A percentile compares a stretch with the other conserved stretches of the same genome.
These are phyloP conservation scores for Amphipyra tragopoginis DNA, from an alignment of 2,888 invertebrate genomes.

Conservation along the genomic window DNA sequence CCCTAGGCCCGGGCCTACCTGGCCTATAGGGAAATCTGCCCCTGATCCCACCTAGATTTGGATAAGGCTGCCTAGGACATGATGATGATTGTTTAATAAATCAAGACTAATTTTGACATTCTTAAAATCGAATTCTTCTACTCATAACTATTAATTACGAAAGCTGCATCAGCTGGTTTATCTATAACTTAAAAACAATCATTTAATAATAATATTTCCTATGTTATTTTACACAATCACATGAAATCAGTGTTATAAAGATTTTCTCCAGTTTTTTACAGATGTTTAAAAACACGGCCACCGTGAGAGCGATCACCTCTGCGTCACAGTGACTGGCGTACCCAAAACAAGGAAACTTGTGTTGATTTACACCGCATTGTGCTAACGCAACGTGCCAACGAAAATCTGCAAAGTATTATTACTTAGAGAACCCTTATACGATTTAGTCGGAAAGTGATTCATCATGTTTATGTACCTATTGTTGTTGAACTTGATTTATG, in stretches of 20 bases:
- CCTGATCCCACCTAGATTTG: too few relatives aligned
- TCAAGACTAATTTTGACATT: too few relatives aligned
- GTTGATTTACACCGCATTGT: slow-evolving; percentile 63
- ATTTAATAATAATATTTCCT: neutral
- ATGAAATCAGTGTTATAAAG: slow-evolving; percentile 1
- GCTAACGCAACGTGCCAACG: slow-evolving; percentile 18
- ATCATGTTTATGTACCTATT: slow-evolving; percentile 40
- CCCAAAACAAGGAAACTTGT: slow-evolving; percentile 58
- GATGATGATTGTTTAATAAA: too few relatives aligned
- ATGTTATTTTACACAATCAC: neutral
- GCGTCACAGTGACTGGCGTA: slow-evolving; percentile 35
- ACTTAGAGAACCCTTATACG: slow-evolving; percentile 15
- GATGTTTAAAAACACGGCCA: slow-evolving; percentile 21
- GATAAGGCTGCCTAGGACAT: too few relatives aligned
- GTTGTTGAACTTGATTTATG: slow-evolving; percentile 38
- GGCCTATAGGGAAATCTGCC: too few relatives aligned
- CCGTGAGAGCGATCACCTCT: slow-evolving; percentile 47
- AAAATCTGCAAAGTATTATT: slow-evolving; percentile 36
- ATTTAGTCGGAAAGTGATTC: slow-evolving; percentile 39
- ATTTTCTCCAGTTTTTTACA: neutral
- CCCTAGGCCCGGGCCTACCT: too few relatives aligned
- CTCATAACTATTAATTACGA: too few relatives aligned
- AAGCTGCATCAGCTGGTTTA: neutral
- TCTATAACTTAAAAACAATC: slow-evolving; percentile 2
- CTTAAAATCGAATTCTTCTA: too few relatives aligned